Base-by-base conservation (phyloP, 2,888 invertebrate species). In the Agriopis marginaria region DNA sequence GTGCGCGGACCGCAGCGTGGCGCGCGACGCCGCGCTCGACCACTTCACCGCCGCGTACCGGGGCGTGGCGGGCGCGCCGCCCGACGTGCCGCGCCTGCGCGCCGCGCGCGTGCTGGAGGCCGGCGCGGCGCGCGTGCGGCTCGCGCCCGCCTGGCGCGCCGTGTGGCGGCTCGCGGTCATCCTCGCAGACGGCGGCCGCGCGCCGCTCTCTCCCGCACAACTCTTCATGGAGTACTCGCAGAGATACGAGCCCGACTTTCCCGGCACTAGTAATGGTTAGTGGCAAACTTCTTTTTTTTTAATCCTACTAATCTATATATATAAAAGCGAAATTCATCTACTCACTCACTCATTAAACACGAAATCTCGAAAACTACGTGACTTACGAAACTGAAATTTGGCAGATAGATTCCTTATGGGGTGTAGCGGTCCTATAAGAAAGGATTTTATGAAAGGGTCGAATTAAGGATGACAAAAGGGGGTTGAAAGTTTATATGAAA, bases 151-250 rank as follows among this genome's bases (percentile, higher is more conserved):
- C 0, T 93, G 93, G 93, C 89, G 93, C 53, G 78, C 83, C 0
- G 87, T 91, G 68, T 93, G 91, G 92, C 87, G 92, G 1, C 75
- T 92, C 12, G 90, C 91, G 12, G 87, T 86, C 73, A 77, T 92
- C 10, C 71, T 94, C n/a, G 79, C 87, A 0, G 89, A 89, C 3
- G 76, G 76, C 74, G 40, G 45, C 73, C 5, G 55, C 72, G 5
- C 81, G 3, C 82, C 90, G 12, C 71, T 86, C 32, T 44, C 84
- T 0, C 70, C 81, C 0, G 73, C 78, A 7, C 88, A 91, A 5
- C 73, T 93, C 1, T 86, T 80, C 60, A 39, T 80, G 2, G 89
- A 91, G 73, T 93, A 90, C 68, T 83, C 86, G 5, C 82, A 77
- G 45, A 82, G 89, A 7, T 91, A 88, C 72, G 93, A 92, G 61